Conservation (phyloP, 35 echinoderm and acorn worm species). For the Amphiura filiformis region DNA sequence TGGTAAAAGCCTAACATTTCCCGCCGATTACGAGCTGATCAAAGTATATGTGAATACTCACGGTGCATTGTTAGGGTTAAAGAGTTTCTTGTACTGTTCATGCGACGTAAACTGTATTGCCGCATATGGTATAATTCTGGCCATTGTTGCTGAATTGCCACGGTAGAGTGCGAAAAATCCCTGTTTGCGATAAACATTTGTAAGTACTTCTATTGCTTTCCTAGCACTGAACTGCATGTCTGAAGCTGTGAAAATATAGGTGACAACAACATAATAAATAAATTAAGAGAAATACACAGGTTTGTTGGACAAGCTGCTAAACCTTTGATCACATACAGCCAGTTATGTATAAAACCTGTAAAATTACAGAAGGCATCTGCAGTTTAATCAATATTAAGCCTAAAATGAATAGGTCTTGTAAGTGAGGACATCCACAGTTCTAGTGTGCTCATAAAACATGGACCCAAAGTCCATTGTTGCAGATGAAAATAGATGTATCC, state of each 20-base stretch:
- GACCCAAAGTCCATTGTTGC: no score
- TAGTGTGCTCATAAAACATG: no score
- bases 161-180: conserved; percentile 81
- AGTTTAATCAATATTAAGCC: no score
- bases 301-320: no score
- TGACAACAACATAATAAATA: conserved; percentile 24
- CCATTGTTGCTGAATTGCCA: conserved; percentile 97
- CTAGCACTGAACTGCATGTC: conserved; percentile 72
- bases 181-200: conserved; percentile 74
- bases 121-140: conserved; percentile 94
- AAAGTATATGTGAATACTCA: no score
- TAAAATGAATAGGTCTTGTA: no score
- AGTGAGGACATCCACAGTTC: no score
- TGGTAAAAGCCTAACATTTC: no score
- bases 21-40: no score
- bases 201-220: conserved; percentile 58
- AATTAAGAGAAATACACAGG: no score
- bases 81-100: conserved; percentile 93
- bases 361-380: background rate
- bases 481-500: no score
- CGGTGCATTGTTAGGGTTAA: conserved; percentile 70
- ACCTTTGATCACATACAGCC: no score
- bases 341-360: background rate
- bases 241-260: conserved; percentile 89
- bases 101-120: conserved; percentile 94